Base-by-base conservation (phyloP, 2,888 invertebrate genomes). In the Phasia obesa region DNA sequence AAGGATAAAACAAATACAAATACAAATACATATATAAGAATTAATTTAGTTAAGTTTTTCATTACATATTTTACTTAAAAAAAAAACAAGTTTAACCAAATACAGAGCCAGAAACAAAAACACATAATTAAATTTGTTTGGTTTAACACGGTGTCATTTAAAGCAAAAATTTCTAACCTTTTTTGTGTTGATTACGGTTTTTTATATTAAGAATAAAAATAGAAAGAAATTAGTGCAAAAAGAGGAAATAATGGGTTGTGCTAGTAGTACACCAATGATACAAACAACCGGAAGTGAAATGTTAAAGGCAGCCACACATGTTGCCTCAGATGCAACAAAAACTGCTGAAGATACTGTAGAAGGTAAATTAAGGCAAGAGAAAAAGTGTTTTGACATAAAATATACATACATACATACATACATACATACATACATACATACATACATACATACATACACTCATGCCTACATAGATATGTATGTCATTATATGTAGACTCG, bases 281-380 rank as follows among this genome's bases (percentile, higher is more conserved):
- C 89, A 90, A 78, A 89, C 89, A 25, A 88, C 88, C 67, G 89
- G 90, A 83, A 89, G 89, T 87, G 89, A 90, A 87, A 89, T 89
- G 86, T 84, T 90, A 74, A 89, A 89, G 84, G 88, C 89, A 70
- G 90, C 90, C 83, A 86, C 88, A 86, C 89, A 89, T 87, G 89
- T 84, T 86, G 88, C 88, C 71, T 81, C 85, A 69, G 88, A 89
- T 86, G 89, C 87, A 53, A 87, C 88, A 62, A 85, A 87, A 85
- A 86, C 86, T 67, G 89, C 89, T 65, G 89, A 89, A 86, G 86
- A 85, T 49, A 88, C 86, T 9, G 86, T 88, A 5, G 86, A 87
- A 90, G 89, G 89, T 89, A 85, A 65, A 78, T 59, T 51, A 44
- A 49, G 53, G 53, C 21, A 51, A 31, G 9, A 60, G 23, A 2